Base-by-base conservation (phyloP, 1,140 invertebrate genomes). In the Augochlora pura region DNA sequence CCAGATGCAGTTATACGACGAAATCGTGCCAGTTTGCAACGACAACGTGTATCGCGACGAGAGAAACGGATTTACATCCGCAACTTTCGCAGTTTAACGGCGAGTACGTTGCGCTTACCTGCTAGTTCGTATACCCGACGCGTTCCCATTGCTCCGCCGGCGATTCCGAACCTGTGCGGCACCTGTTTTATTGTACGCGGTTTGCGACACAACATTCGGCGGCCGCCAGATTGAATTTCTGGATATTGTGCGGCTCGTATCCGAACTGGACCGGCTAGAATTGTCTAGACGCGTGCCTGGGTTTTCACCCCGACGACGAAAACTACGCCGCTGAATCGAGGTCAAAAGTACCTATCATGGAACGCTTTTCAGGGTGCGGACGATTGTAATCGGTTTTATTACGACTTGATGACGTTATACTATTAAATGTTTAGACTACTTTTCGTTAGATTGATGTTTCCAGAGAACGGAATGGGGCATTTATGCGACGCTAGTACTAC, bases 51-150 rank as follows among this genome's bases (percentile, higher is more conserved):
- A 84, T 84, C 84, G 85, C 80, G 57, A 66, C 67, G 70, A 66
- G 62, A n/a, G 32, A 69, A 71, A 70, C 77, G 73, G 76, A 91
- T 91, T 89, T 91, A 88, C 90, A 91, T 91, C 87, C 81, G 86
- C 87, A 91, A 91, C 90, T 91, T 91, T 91, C 84, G 85, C 77
- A 85, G 86, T 86, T 90, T 90, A 87, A 85, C 85, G 81, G 49
- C 68, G 76, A 77, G 86, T 89, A 88, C 75, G 81, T 23, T 21
- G 23, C 25, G 59, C 12, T 59, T 63, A 52, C 23, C 64, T n/a
- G 9, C 38, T 52, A 14, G 6, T 60, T 57, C 21, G 16, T 42
- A 27, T 46, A 4, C 38, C 10, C n/a, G 8, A 3, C 25, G 60
- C 25, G 25, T 62, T 62, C 27, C 5, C 27, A 62, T 60, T 57